Evolutionary conservation across 2,888 invertebrate species (phyloP).

Genomic region (Eristalis arbustorum): DNA sequence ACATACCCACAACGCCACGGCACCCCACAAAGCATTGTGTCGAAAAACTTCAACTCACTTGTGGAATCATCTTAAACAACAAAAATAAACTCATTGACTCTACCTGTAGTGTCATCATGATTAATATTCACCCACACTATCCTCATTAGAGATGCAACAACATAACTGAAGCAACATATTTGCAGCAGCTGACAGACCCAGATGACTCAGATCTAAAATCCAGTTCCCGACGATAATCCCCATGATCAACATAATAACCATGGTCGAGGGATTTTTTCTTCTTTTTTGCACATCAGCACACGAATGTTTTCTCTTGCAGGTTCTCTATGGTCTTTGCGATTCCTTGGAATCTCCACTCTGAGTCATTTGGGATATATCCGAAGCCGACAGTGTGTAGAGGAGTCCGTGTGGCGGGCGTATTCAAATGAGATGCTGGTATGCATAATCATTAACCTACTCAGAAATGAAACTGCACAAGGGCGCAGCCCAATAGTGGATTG

Average conservation of each 20-base stretch:
- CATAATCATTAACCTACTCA: conserved; percentile 22
- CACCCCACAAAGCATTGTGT: too few species aligned
- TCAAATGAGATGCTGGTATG: neutral
- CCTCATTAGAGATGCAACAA: neutral
- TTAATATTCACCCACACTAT: neutral
- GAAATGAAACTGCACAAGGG: neutral
- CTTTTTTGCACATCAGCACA: neutral
- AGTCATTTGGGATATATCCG: neutral
- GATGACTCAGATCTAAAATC: neutral
- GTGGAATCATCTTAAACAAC: too few species aligned
- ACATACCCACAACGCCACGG: too few species aligned
- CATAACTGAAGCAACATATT: neutral
- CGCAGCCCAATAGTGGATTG: neutral
- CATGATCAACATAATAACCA: neutral
- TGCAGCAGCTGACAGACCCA: neutral
- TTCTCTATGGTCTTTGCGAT: neutral
- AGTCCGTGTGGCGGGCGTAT: neutral
- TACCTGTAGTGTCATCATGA: too few species aligned
- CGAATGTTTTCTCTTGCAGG: neutral
- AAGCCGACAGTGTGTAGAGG: neutral
- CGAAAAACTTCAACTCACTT: too few species aligned
- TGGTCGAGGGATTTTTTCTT: neutral
- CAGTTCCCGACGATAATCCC: neutral
- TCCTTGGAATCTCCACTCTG: neutral
- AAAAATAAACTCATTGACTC: too few species aligned